Base-by-base conservation (phyloP, 1,140 invertebrate species). In the Chrysomallon squamiferum region DNA sequence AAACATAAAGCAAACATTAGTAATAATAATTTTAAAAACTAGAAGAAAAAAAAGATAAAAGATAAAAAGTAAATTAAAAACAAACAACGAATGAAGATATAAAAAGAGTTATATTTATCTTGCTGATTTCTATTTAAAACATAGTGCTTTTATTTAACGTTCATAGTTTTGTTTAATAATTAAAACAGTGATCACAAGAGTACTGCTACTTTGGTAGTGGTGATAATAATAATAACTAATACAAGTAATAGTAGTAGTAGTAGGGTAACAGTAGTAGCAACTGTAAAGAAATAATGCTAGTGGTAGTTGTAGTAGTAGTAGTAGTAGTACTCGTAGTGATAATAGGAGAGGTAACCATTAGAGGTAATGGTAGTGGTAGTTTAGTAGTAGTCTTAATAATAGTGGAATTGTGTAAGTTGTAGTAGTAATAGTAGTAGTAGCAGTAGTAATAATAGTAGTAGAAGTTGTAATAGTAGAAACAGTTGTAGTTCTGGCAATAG, bases 391-490 rank as follows among this genome's bases (percentile, higher is more conserved):
- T 15, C 25, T 15, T 52, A 25, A 15, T 13, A 30, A 20, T 52
- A 63, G 49, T 63, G 2, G 47, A 32, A 62, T n/a, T 66, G 47
- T 13, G 47, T 13, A 27, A 66, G 57, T 66, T 33, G 41, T 66
- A 62, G 57, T 62, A 35, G 29, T 62, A 62, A 33, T 62, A 33
- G 41, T 66, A 50, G 6, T 62, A 33, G 30, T 66, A 66, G 38
- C 62, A 52, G 57, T 66, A 50, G 57, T 62, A 41, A 45, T 66
- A 62, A 45, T 66, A 62, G 41, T 62, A 50, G 41, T 66, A 62
- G 41, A 50, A 66, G 57, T 66, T 11, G 57, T 62, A 49, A 45
- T 66, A 52, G 57, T 66, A 38, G 57, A 52, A 7, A 45, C 25
- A 35, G 57, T 66, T 25, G 57, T 50, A 54, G 57, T 62, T 20